phyloP scores from a whole-genome alignment of 2,797 vertebrate species.

The Octomys mimax region DNA sequence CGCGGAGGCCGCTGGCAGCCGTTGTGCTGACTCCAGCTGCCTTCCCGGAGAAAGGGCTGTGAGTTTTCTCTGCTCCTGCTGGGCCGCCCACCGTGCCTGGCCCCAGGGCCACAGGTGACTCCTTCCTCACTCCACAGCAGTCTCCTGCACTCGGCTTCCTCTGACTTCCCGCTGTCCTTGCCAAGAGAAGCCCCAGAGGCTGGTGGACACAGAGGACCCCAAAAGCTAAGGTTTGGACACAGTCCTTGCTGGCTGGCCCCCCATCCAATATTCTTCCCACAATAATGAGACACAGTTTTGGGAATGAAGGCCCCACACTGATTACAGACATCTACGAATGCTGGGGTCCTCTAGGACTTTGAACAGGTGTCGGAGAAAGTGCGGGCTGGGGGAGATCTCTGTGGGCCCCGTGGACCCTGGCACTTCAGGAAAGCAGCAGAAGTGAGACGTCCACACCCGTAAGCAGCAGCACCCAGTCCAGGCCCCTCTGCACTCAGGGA shows the following conservation, averaged over 20 bases:
- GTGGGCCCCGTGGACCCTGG: neutral
- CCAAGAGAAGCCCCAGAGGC: neutral
- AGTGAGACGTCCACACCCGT: neutral
- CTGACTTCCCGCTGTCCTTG: accelerated
- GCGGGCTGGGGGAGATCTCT: neutral
- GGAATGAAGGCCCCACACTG: neutral
- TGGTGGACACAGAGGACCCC: neutral
- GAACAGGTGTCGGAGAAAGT: accelerated
- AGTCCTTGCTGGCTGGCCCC: neutral
- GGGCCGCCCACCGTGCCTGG: neutral
- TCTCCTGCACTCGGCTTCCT: neutral
- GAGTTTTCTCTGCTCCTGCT: neutral
- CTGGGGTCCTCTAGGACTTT: neutral
- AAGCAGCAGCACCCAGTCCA: neutral
- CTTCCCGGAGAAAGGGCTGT: neutral
- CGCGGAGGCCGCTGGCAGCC: neutral
- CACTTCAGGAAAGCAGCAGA: neutral
- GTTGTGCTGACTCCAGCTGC: neutral
- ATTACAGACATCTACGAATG: neutral
- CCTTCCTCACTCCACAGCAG: no score
- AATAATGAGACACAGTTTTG: neutral
- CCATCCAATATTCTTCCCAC: neutral
- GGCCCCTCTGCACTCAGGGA: accelerated
- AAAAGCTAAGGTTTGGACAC: neutral
- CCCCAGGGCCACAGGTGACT: neutral